These are phyloP conservation scores for Echinometra lucunter DNA, from an alignment of 53 echinoderm and acorn worm genomes.

Conservation along the genomic window DNA sequence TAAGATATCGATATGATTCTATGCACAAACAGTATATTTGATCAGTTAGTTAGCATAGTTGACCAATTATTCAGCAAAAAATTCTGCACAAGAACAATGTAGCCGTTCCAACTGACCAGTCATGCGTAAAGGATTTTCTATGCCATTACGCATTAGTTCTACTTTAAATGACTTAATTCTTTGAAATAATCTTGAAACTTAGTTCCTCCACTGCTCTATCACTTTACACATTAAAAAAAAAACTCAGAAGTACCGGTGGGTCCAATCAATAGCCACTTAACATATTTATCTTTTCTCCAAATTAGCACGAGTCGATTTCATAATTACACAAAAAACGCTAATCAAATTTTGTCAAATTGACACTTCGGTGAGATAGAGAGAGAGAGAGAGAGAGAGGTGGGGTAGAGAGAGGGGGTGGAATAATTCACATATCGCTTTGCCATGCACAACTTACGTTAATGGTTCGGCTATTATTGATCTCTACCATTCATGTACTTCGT, in stretches of 20 bases:
- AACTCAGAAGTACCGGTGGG: not conserved
- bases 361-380: not conserved
- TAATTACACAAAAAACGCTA: not conserved
- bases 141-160: too few relatives aligned
- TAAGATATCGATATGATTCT: not conserved
- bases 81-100: not conserved
- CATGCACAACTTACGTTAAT: conserved; percentile 19
- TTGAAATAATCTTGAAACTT: too few relatives aligned
- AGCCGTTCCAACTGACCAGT: not conserved
- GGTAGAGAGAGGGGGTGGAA: not conserved
- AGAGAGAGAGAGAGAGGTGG: not conserved
- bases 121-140: too few relatives aligned
- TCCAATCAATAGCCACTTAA: not conserved
- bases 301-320: not conserved
- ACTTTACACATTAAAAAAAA: too few relatives aligned
- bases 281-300: not conserved
- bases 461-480: conserved; percentile 2
- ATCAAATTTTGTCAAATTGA: not conserved
- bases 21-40: too few relatives aligned
- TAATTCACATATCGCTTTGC: conserved; percentile 5
- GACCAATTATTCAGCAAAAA: not conserved
- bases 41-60: not conserved
- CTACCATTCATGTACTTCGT: conserved; percentile 31
- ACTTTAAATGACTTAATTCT: too few relatives aligned
- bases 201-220: too few relatives aligned